These are phyloP conservation scores for Hoplostethus atlanticus DNA, from an alignment of 2,797 vertebrate species.

Conservation along the genomic window DNA sequence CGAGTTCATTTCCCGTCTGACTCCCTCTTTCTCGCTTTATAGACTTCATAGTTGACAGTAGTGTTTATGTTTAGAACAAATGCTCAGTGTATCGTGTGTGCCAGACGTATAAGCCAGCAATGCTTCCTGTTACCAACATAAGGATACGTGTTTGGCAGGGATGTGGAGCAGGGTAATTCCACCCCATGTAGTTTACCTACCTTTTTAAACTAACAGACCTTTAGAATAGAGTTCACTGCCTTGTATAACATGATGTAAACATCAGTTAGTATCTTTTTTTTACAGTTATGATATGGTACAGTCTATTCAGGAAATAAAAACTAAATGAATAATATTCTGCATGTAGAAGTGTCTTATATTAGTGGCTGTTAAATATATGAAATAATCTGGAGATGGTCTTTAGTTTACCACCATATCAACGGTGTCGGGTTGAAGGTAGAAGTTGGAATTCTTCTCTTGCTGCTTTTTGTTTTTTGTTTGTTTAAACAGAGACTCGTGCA, in stretches of 20 bases:
- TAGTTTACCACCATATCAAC: background rate
- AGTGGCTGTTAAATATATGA: background rate
- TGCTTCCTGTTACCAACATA: slow-evolving; percentile 27
- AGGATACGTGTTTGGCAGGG: slow-evolving; percentile 30
- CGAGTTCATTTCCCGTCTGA: slow-evolving; percentile 20
- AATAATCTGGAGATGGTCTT: background rate
- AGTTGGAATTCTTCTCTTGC: background rate
- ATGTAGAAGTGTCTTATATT: background rate
- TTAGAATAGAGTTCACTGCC: background rate
- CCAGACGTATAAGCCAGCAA: slow-evolving; percentile 12
- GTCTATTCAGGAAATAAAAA: too few species aligned
- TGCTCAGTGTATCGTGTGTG: slow-evolving; percentile 28
- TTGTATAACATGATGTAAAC: too few species aligned
- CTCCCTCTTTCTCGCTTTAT: slow-evolving; percentile 31
- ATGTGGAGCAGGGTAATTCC: slow-evolving; percentile 25
- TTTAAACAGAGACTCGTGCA: slow-evolving; percentile 21
- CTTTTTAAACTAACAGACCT: slow-evolving; percentile 17
- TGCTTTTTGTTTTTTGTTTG: slow-evolving; percentile 3
- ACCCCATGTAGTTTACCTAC: slow-evolving; percentile 15
- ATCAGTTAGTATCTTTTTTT: too few species aligned
- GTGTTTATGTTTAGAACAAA: slow-evolving; percentile 47
- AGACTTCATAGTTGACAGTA: slow-evolving; percentile 22
- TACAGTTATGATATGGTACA: too few species aligned
- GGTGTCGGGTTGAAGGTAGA: background rate
- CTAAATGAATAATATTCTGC: background rate